Evolutionary conservation across 1,140 invertebrate species (phyloP), one percentile per base, ranked within the genome.

Genomic region (Acromyrmex echinatior): DNA sequence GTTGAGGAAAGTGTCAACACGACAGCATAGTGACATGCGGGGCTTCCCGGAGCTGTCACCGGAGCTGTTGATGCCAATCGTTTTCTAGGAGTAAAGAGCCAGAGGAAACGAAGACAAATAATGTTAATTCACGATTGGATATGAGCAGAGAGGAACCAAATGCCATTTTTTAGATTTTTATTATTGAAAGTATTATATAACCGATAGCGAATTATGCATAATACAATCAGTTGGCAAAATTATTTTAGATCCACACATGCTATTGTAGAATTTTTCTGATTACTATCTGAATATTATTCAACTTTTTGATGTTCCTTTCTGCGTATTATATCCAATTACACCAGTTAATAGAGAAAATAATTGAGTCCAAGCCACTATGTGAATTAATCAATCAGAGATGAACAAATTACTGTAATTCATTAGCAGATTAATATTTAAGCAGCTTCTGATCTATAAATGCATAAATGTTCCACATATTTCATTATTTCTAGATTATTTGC

Each of bases 21-120:
- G n/a, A 82, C 86, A 87, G 56, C 86, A 87, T 53, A 87, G 18
- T 10, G 86, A 87, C 1, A 87, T 10, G 18, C 28, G 31, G n/a
- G 65, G 53, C 68, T 63, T 71, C 14, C 21, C 66, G 25, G 78
- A 21, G 49, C 35, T 31, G 10, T 58, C 18, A 28, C 18, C 49
- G 21, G 21, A 21, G 21, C 21, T 21, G 21, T 35, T 39, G 21
- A 65, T n/a, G 18, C 28, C 39, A 5, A 49, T 74, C 21, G 65
- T 84, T 25, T n/a, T 62, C 80, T 84, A 49, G 45, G 68, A 84
- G 58, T 28, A 56, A 45, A 51, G 53, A 84, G 56, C 18, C 70
- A 58, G 56, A 84, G 39, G 70, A 18, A 84, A 51, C 25, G 39
- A 5, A 62, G 18, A 49, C 53, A 76, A 45, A 76, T 74, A 49